Base-by-base conservation (phyloP, 2,113 vertebrate genomes). In the Eubucco bourcierii region DNA sequence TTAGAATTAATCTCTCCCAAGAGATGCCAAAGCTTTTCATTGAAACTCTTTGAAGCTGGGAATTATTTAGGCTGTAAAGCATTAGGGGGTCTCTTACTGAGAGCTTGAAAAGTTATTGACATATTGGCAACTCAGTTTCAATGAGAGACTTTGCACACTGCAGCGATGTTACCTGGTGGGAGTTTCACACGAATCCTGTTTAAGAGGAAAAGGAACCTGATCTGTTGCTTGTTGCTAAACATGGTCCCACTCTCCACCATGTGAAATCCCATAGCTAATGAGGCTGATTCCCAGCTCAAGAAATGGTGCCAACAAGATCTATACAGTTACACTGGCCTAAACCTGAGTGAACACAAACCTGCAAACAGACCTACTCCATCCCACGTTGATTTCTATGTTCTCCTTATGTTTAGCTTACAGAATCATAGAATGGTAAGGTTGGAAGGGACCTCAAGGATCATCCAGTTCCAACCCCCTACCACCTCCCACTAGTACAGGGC, bases 1-100 rank as follows among this genome's bases (percentile, higher is more conserved):
- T 37, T n/a, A 47, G 68, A 86, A 65, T 90, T 89, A 75, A 77
- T 67, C 72, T 89, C 46, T 95, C 76, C 47, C 68, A 74, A 55
- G 64, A 74, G 18, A 25, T 5, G 2, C 15, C 41, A 67, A 64
- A 83, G 28, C 58, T 72, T 76, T 86, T 84, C 73, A 33, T 34
- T 84, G 70, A 63, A 88, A 86, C 37, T 90, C 74, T 84, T 75
- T 90, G 83, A 87, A 74, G 29, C 39, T 68, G 19, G 53, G 74
- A 81, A 55, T 86, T 78, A 95, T 95, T 96, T 94, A 80, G 87
- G 39, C 68, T 90, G 73, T 19, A 92, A 86, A 92, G 64, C 81
- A 90, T 92, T 67, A 84, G 78, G 50, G 41, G 56, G 47, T 86
- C 65, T 92, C 53, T 78, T 68, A 78, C 31, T 72, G n/a, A 1